phyloP scores from a whole-genome alignment of 2,888 invertebrate genomes.

The Eupithecia abbreviata region DNA sequence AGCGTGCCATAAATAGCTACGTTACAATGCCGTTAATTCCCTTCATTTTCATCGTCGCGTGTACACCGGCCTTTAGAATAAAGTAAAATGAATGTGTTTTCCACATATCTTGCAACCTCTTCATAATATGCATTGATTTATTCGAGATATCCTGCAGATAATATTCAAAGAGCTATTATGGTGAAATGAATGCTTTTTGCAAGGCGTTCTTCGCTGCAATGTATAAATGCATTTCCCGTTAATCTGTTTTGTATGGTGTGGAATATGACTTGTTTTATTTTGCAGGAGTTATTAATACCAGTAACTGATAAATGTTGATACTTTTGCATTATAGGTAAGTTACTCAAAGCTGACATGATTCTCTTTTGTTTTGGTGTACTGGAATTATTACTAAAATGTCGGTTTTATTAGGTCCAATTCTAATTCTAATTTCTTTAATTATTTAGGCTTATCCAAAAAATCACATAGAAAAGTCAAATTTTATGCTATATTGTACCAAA shows the following conservation, averaged over 20 bases:
- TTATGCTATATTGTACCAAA: too few relatives aligned
- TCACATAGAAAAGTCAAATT: too few relatives aligned
- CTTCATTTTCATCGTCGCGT: neutral
- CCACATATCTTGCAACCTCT: neutral
- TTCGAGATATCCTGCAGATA: slow-evolving; percentile 12
- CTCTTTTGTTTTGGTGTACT: too few relatives aligned
- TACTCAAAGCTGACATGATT: too few relatives aligned
- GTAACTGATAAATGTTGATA: neutral
- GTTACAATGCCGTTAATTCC: too few relatives aligned
- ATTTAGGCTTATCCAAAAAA: too few relatives aligned
- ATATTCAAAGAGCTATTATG: slow-evolving; percentile 10
- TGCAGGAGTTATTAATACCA: neutral
- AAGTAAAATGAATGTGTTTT: slow-evolving; percentile 12
- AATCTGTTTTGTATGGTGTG: slow-evolving; percentile 10
- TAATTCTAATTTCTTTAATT: too few relatives aligned
- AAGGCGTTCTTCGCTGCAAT: neutral
- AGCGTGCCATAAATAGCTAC: neutral
- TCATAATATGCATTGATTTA: slow-evolving; percentile 4
- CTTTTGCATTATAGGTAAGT: too few relatives aligned
- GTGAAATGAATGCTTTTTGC: slow-evolving; percentile 10
- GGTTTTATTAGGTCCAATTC: too few relatives aligned
- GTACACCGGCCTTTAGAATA: slow-evolving; percentile 2
- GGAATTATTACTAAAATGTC: too few relatives aligned
- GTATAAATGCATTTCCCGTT: slow-evolving; percentile 2
- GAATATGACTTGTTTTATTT: neutral